phyloP scores from a whole-genome alignment of 2,797 vertebrate species.

The Cottoperca gobio region DNA sequence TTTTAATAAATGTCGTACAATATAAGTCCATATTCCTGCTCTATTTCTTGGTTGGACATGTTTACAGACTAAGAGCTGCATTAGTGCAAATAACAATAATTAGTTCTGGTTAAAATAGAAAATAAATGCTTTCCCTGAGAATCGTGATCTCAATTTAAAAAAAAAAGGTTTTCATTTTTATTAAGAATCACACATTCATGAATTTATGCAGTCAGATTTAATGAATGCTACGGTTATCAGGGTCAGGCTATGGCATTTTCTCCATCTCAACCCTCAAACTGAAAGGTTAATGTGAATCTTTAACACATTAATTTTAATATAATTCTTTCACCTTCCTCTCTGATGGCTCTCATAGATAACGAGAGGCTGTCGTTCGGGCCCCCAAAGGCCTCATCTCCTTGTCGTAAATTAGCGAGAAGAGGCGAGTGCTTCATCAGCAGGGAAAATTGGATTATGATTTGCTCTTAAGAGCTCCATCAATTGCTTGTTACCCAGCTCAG shows the following conservation, averaged over 20 bases:
- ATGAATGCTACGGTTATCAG: constrained; percentile 58
- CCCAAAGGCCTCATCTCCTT: constrained; percentile 63
- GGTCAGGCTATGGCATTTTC: constrained; percentile 53
- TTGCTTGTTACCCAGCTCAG: constrained; percentile 67
- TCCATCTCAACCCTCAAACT: neutral
- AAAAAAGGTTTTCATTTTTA: neutral
- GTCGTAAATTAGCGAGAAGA: constrained; percentile 66
- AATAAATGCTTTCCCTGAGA: neutral
- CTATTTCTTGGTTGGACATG: neutral
- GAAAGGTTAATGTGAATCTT: constrained; percentile 76
- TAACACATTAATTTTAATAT: constrained; percentile 61
- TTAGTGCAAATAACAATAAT: neutral
- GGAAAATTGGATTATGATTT: constrained; percentile 81
- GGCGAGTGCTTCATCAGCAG: constrained; percentile 68
- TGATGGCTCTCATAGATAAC: constrained; percentile 54
- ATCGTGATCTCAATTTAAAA: neutral
- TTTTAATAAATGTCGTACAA: too few species aligned
- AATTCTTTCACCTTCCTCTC: constrained; percentile 34
- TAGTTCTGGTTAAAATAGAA: neutral
- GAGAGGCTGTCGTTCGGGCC: constrained; percentile 50
- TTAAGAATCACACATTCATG: constrained; percentile 10
- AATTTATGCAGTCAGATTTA: constrained; percentile 59
- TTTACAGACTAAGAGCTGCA: neutral
- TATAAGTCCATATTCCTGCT: too few species aligned
- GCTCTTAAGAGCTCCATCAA: constrained; percentile 76